Conservation (phyloP, 2,888 invertebrate genomes). For the Ophioninae sp. region DNA sequence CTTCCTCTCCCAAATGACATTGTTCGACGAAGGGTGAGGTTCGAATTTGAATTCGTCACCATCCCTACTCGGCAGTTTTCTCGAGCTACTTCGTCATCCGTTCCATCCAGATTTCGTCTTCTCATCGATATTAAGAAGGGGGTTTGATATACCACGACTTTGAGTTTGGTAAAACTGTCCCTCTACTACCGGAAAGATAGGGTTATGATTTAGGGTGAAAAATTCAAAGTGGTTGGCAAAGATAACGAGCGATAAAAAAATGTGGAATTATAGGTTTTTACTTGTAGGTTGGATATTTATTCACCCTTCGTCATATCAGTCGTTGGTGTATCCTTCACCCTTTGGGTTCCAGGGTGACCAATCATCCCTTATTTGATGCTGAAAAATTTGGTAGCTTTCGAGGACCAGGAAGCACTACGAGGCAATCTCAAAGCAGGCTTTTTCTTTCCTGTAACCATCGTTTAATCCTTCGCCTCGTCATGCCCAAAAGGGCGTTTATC, state of each 20-base stretch:
- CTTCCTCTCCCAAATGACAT: slow-evolving; percentile 49
- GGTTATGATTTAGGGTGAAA: slow-evolving; percentile 52
- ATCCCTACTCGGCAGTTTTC: slow-evolving; percentile 56
- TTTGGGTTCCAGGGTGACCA: background rate
- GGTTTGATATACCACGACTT: background rate
- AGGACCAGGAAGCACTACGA: background rate
- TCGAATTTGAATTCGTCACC: slow-evolving; percentile 70
- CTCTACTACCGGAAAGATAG: background rate
- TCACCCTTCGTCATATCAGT: slow-evolving; percentile 46
- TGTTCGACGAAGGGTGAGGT: slow-evolving; percentile 64
- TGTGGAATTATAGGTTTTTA: slow-evolving; percentile 27
- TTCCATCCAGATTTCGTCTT: slow-evolving; percentile 60
- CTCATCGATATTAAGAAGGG: slow-evolving; percentile 54
- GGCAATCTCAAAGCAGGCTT: background rate
- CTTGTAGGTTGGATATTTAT: slow-evolving; percentile 52
- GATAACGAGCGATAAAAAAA: slow-evolving; percentile 59
- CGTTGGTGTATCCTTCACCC: background rate
- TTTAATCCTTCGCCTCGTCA: slow-evolving; percentile 28
- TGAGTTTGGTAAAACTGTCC: slow-evolving; percentile 17
- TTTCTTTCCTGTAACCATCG: slow-evolving; percentile 12
- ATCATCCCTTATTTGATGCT: slow-evolving; percentile 35
- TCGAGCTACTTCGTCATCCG: slow-evolving; percentile 60
- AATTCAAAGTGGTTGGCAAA: slow-evolving; percentile 54
- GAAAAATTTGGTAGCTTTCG: slow-evolving; percentile 40
- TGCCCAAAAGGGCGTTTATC: background rate